Base-by-base conservation (phyloP, 2,113 vertebrate genomes). In the Neofelis nebulosa region DNA sequence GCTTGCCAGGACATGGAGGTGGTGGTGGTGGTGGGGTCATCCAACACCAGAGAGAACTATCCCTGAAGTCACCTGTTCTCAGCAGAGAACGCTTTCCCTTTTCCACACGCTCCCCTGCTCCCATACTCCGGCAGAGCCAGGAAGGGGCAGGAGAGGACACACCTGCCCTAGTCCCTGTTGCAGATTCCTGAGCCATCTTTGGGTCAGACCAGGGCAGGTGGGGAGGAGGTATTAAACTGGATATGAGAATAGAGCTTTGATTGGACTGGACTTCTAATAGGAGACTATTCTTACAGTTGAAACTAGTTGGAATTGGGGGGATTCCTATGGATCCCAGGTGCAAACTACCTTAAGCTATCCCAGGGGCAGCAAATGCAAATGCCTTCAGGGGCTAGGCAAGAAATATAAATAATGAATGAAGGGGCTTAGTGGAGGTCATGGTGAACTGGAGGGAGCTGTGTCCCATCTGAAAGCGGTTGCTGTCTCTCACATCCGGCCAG, bases 11-110 rank as follows among this genome's bases (percentile, higher is more conserved):
- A 68, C 33, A 13, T 36, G 50, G 48, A 4, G 45, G 45, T 7
- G 66, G 25, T 45, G 1, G 0, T 11, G 57, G 0, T 0, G 45
- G 31, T 4, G 0, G 1, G 38, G 33, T 6, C 3, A 33, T n/a
- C 19, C 52, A 73, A 66, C 69, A 69, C 57, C 36, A 14, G 8
- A 12, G 66, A 88, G 52, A 73, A 88, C 57, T 38, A 7, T 1
- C 66, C 45, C 41, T 65, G 63, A n/a, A 6, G 36, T 57, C 50
- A 16, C 31, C 50, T n/a, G 7, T 50, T 76, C 86, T 94, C 81
- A 65, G n/a, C 7, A 1, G 14, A 82, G 21, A 73, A 5, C 8
- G 1, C 45, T 45, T 45, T 25, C 61, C 18, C 21, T 93, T 78
- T 78, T 18, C 50, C 65, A 61, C 19, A 57, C 48, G 25, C 27